Evolutionary conservation across 2,113 vertebrate genomes (phyloP).

Genomic region (Glaucomys volans): DNA sequence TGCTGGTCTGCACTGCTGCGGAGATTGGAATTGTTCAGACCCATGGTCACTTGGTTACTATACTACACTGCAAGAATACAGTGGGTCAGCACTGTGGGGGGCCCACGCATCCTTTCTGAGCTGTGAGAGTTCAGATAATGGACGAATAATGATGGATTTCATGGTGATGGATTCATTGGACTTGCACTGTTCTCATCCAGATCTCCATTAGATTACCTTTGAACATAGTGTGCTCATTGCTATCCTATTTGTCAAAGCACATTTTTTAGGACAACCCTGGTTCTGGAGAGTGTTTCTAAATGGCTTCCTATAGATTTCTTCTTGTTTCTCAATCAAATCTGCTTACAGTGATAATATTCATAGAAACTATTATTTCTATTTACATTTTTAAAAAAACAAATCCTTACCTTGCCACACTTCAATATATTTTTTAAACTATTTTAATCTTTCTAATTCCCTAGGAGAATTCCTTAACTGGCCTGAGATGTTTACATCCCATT

Average conservation of each 20-base stretch:
- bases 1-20: neutral
- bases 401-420: neutral
- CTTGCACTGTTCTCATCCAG: slow-evolving; percentile 1
- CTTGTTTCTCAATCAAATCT: neutral
- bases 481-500: neutral
- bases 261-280: slow-evolving; percentile 58
- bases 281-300: slow-evolving; percentile 48
- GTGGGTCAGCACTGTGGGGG: neutral
- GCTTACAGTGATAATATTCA: slow-evolving; percentile 13
- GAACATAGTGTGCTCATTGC: slow-evolving; percentile 24
- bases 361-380: neutral
- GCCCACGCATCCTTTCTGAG: slow-evolving; percentile 56
- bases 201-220: slow-evolving; percentile 61
- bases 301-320: neutral
- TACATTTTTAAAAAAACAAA: neutral
- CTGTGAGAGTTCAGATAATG: slow-evolving; percentile 64
- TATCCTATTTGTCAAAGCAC: slow-evolving; percentile 56
- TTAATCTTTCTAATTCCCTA: neutral
- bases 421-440: neutral
- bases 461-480: neutral
- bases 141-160: slow-evolving; percentile 56
- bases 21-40: slow-evolving; percentile 38
- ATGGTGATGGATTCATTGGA: slow-evolving; percentile 58
- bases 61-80: neutral
- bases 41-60: slow-evolving; percentile 5